Evolutionary conservation across 1,140 invertebrate genomes (phyloP).

Genomic region (silkworm (Bombyx mori)): DNA sequence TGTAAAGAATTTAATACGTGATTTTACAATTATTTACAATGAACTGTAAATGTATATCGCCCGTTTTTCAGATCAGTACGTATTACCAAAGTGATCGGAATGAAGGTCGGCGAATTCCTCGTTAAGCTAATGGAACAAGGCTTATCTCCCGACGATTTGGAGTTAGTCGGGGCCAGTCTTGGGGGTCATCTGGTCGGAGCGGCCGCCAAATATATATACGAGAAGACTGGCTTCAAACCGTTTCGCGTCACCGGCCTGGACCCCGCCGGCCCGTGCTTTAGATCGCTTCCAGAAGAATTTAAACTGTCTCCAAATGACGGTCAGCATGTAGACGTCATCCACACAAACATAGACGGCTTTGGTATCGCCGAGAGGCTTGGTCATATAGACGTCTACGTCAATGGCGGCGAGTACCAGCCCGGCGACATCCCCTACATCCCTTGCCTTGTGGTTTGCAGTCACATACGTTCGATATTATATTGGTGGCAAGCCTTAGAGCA

Average conservation of each 20-base stretch:
- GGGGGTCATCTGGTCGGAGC: constrained; percentile 40
- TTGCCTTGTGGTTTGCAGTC: constrained; percentile 51
- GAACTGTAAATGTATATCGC: no score
- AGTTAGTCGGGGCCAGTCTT: constrained; percentile 48
- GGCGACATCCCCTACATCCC: constrained; percentile 48
- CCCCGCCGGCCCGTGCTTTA: constrained; percentile 76
- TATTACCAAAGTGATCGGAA: constrained; percentile 35
- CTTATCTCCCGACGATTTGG: constrained; percentile 34
- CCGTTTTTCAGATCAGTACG: constrained; percentile 43
- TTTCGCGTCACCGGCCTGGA: constrained; percentile 77
- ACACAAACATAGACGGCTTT: constrained; percentile 80
- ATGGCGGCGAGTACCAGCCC: constrained; percentile 80
- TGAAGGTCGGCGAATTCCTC: constrained; percentile 47
- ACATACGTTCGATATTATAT: constrained; percentile 40
- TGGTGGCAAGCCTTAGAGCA: constrained; percentile 57
- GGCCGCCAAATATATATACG: constrained; percentile 43
- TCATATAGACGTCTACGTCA: constrained; percentile 82
- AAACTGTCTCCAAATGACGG: constrained; percentile 73
- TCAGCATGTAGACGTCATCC: constrained; percentile 75
- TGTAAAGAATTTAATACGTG: no score
- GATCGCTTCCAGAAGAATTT: constrained; percentile 58
- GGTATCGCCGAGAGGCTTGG: constrained; percentile 78
- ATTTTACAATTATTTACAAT: no score
- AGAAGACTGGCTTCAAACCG: constrained; percentile 51
- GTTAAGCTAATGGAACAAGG: constrained; percentile 39